Base-by-base conservation (phyloP, 2,113 vertebrate species). In the Myiopsitta monachus region DNA sequence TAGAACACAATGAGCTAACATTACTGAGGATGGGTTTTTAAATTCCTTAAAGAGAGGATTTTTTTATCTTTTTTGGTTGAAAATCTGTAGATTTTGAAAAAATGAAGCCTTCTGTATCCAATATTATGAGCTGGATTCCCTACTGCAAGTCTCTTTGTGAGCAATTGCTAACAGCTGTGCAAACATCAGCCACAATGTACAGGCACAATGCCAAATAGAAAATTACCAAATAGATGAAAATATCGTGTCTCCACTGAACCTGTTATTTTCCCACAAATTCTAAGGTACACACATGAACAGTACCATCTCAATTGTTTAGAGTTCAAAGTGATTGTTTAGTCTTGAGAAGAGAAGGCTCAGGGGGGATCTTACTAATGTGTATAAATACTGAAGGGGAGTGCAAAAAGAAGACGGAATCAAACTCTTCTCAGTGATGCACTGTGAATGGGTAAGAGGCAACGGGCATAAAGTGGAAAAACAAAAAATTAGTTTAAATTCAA, bases 341-440 rank as follows among this genome's bases (percentile, higher is more conserved):
- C 31, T 43, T 26, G 41, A 91, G 46, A 94, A 68, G 27, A 76
- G 54, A 85, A 80, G n/a, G 44, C 64, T 87, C 43, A 4, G 4
- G 3, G 4, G n/a, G 6, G 4, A 47, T 78, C 33, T 67, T 16
- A 68, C 6, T 1, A 1, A n/a, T n/a, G 10, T 30, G 22, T 14
- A 31, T 38, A 81, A 63, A 38, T 30, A 70, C 14, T 47, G 17
- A 78, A 52, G 3, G 3, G 59, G 33, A 93, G 18, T 19, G n/a
- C 0, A 1, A 82, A 87, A 87, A 43, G 19, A 46, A 87, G 24
- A 51, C n/a, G 33, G 30, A 81, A 59, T 18, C 44, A 83, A 47
- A 49, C 41, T 68, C 62, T 61, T 38, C n/a, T 74, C 21, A 18
- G 54, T 18, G 38, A 81, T 44, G 14, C 7, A 43, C 47, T 74